Base-by-base conservation (phyloP, 2,797 vertebrate genomes). In the Myoxocephalus aenaeus region DNA sequence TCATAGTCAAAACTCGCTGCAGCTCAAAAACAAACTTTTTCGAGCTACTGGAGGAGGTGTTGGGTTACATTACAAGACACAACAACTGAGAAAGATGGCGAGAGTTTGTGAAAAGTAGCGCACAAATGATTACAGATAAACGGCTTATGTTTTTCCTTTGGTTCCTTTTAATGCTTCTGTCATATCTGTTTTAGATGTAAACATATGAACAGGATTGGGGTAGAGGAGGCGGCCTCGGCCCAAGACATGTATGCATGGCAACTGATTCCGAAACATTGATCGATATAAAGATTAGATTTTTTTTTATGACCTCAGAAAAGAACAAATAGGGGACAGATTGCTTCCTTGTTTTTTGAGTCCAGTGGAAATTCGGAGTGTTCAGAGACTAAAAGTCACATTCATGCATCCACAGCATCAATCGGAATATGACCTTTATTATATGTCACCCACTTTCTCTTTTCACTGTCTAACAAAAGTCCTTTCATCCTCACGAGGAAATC, bases 351-450 rank as follows among this genome's bases (percentile, higher is more conserved):
- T 48, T 22, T 40, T n/a, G 3, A 38, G 13, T 25, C 13, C 40
- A 34, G 27, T 61, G 17, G 34, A 25, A 36, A 3, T 70, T 54
- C 22, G 9, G 6, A 63, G 20, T 25, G 15, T 25, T 32, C 38
- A 50, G 50, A 63, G 13, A 27, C 61, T n/a, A 25, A 62, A 65
- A 42, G 65, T 61, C 22, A 36, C 29, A 53, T 57, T 57, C 14
- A 57, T 46, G 42, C 32, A 15, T 67, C 38, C 27, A 4, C 36
- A 34, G 27, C 51, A 22, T 77, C 46, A 54, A 48, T 68, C 1
- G 0, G n/a, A 62, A 57, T 20, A n/a, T 67, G 61, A 68, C 66
- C 66, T 77, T 79, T 73, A 13, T 46, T 59, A 51, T 42, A 51
- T 79, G 34, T 70, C 68, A 76, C n/a, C n/a, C 3, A 3, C 59